Evolutionary conservation across 2,797 vertebrate genomes (phyloP).

Genomic region (Onychomys torridus): DNA sequence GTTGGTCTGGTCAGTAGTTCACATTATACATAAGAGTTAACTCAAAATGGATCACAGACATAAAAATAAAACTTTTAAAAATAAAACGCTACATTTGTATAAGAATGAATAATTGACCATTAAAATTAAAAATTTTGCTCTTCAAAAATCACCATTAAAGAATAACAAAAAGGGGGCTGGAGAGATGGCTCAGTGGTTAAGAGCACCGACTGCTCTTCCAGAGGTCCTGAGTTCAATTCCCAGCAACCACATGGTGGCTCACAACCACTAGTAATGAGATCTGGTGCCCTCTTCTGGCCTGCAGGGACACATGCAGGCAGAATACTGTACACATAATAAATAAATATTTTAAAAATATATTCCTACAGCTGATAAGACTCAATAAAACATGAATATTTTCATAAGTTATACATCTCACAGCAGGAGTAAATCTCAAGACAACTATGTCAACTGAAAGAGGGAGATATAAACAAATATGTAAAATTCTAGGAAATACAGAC

Average conservation of each 20-base stretch:
- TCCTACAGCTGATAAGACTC: not conserved
- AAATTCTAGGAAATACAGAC: conserved; percentile 37
- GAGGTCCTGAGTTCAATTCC: too few relatives aligned
- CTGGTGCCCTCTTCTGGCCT: too few relatives aligned
- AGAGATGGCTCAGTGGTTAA: too few relatives aligned
- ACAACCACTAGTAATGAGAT: too few relatives aligned
- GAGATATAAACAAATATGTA: not conserved
- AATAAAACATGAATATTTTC: conserved; percentile 16
- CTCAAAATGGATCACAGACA: not conserved
- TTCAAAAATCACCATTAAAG: not conserved
- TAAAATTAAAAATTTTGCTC: conserved; percentile 31
- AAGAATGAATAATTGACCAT: not conserved
- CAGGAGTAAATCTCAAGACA: conserved; percentile 37
- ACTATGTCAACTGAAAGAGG: conserved; percentile 16
- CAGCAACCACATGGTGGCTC: too few relatives aligned
- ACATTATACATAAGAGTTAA: conserved; percentile 3
- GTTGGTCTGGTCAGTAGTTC: not conserved
- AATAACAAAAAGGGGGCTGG: not conserved
- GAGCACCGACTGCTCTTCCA: too few relatives aligned
- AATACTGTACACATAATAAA: too few relatives aligned
- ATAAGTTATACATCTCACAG: conserved; percentile 14
- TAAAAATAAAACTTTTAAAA: conserved; percentile 29
- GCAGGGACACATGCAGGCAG: too few relatives aligned
- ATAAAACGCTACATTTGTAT: not conserved
- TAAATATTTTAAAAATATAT: too few relatives aligned